A percentile compares a stretch with the other conserved stretches of the same genome.
Conservation (phyloP, 2,888 invertebrate genomes). For the Proisotoma minuta region DNA sequence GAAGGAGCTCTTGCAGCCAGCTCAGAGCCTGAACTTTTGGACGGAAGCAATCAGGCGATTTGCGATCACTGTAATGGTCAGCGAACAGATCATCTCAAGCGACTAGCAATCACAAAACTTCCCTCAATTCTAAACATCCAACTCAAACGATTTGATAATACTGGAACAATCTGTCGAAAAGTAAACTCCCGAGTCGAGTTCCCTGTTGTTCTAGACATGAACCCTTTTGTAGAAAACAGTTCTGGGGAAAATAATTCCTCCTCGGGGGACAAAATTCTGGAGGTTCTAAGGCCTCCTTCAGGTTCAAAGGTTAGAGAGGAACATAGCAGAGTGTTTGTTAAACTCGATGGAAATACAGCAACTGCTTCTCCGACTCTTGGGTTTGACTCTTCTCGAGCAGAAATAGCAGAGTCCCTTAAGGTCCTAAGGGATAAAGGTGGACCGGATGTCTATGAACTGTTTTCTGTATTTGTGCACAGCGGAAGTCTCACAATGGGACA, state of each 20-base stretch:
- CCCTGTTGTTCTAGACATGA: conserved; percentile 30
- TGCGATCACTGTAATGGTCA: conserved; percentile 81
- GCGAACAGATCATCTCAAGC: conserved; percentile 85
- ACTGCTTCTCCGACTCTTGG: no score
- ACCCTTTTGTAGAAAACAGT: conserved; percentile 23
- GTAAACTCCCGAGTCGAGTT: conserved; percentile 16
- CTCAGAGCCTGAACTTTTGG: conserved; percentile 75
- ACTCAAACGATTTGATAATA: conserved; percentile 73
- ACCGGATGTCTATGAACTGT: conserved; percentile 76
- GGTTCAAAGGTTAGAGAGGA: no score
- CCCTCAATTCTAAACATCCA: conserved; percentile 82
- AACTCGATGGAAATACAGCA: no score
- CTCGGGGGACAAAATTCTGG: conserved; percentile 16
- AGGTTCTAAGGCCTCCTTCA: no score
- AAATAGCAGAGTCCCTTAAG: no score
- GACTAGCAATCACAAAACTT: conserved; percentile 76
- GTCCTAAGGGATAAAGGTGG: no score
- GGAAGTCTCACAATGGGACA: conserved; percentile 87
- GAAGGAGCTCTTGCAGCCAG: conserved; percentile 79
- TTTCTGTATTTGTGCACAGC: conserved; percentile 87
- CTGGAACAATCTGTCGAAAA: no score
- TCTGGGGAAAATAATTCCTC: conserved; percentile 1
- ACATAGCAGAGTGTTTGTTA: no score
- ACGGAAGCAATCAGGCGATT: conserved; percentile 78
- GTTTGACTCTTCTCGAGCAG: no score